Evolutionary conservation across 2,113 vertebrate genomes (phyloP), one percentile per base, ranked within the genome.

Genomic region (Corydoras maculifer): DNA sequence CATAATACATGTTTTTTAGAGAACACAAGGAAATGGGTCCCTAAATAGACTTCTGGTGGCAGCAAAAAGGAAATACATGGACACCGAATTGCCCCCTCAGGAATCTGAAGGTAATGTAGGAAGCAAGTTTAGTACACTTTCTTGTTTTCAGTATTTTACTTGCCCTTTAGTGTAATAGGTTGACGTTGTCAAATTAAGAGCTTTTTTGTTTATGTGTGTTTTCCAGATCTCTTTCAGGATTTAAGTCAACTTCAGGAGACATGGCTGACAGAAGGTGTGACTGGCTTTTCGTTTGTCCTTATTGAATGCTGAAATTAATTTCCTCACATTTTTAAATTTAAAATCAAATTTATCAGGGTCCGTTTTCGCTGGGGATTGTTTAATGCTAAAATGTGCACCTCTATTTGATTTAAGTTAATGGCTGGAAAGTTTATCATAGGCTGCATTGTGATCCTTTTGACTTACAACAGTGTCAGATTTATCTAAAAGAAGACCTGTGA

Each of bases 231-330:
- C 79, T 98, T 99, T 91, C 97, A 97, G 85, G 94, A 98, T 87
- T 83, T 98, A 91, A 90, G 91, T 87, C 94, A 91, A 85, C 90
- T 99, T 79, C 97, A 98, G 82, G 96, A 98, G 90, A 92, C 95
- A 11, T 99, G 97, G 97, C 92, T 98, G 71, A 88, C 92, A 6
- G 97, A 99, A 97, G 97, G 97, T 99, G 86, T 86, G 93, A 58
- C 76, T 66, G 11, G 43, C 63, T 66, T 78, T 66, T 70, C 35
- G 50, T 43, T 18, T 54, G 49, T 49, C 18, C 61, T 12, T 77
- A 43, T 70, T 75, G 58, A 11, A 54, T 35, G 30, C 82, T 10
- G 60, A 7, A 57, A 77, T 60, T 69, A 67, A n/a, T 35, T 73
- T 50, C 64, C 62, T 61, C 14, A n/a, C 6, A 48, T 65, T 72